Conservation (phyloP, 2,113 vertebrate genomes). For the Syngnathus scovelli region DNA sequence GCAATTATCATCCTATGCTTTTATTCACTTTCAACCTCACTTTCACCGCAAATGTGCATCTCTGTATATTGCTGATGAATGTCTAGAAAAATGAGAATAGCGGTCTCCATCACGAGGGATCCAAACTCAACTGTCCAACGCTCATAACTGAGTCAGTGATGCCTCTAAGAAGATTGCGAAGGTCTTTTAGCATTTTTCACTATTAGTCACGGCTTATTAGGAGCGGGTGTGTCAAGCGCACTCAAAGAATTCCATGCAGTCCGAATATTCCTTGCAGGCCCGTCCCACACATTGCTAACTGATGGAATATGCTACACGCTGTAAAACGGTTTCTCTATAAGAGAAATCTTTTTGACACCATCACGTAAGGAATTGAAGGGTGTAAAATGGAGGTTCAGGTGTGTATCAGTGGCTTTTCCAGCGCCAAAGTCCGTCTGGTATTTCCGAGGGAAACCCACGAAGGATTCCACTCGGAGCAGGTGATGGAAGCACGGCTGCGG, state of each 20-base stretch:
- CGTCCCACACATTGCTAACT: slow-evolving; percentile 23
- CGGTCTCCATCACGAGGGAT: slow-evolving; percentile 22
- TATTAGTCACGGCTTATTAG: slow-evolving; percentile 43
- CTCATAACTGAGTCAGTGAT: slow-evolving; percentile 28
- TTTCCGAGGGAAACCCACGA: slow-evolving; percentile 64
- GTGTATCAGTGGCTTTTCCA: too few species aligned
- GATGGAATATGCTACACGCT: slow-evolving; percentile 13
- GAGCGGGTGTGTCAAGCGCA: slow-evolving; percentile 32
- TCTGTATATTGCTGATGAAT: slow-evolving; percentile 15
- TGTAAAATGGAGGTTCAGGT: too few species aligned
- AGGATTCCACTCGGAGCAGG: slow-evolving; percentile 67
- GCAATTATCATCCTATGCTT: slow-evolving; percentile 46
- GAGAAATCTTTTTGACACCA: too few species aligned
- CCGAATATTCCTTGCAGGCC: slow-evolving; percentile 16
- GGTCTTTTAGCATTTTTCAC: slow-evolving; percentile 24
- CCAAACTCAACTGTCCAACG: slow-evolving; percentile 16
- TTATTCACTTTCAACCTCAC: slow-evolving; percentile 33
- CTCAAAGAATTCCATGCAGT: slow-evolving; percentile 20
- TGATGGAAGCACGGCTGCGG: slow-evolving; percentile 58
- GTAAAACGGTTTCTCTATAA: too few species aligned
- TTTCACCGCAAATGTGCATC: slow-evolving; percentile 37
- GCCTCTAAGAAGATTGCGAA: slow-evolving; percentile 35
- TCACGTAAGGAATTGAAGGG: too few species aligned
- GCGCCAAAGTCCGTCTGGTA: slow-evolving; percentile 44
- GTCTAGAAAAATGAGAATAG: slow-evolving; percentile 17